phyloP scores from a whole-genome alignment of 2,113 vertebrate species.

The Neomonachus schauinslandi region DNA sequence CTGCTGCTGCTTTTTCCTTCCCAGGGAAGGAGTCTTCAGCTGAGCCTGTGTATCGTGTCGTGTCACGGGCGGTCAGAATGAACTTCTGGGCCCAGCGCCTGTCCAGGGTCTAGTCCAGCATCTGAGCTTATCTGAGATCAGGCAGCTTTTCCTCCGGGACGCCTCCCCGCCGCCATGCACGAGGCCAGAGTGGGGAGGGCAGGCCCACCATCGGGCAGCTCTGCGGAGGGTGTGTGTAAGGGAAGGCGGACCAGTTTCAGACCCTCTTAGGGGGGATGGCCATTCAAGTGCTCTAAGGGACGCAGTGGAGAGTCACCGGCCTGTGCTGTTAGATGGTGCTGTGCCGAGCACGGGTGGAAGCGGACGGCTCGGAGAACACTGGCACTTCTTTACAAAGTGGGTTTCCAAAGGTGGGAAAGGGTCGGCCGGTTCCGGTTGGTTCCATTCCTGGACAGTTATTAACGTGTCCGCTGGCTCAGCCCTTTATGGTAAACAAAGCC shows the following conservation, averaged over 20 bases:
- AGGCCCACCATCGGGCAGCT: background rate
- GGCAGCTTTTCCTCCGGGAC: background rate
- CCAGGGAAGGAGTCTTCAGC: background rate
- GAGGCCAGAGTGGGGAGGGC: background rate
- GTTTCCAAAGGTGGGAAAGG: background rate
- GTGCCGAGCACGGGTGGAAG: accelerated
- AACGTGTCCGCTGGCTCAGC: background rate
- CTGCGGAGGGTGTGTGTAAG: accelerated
- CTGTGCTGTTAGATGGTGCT: accelerated
- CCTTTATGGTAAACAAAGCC: background rate
- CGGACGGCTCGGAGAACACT: background rate
- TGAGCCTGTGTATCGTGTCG: accelerated
- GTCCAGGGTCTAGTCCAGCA: accelerated
- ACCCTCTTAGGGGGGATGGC: too few species aligned
- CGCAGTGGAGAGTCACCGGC: accelerated
- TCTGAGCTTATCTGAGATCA: background rate
- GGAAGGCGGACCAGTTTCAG: background rate
- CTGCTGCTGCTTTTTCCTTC: background rate
- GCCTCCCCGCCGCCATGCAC: accelerated
- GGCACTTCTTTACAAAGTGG: background rate
- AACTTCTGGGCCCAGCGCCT: accelerated
- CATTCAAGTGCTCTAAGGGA: background rate
- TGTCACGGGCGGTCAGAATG: accelerated
- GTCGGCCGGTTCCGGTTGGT: background rate
- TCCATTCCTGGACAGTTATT: background rate